These are phyloP conservation scores for Oncorhynchus masou DNA, from an alignment of 2,113 vertebrate species.

Conservation along the genomic window DNA sequence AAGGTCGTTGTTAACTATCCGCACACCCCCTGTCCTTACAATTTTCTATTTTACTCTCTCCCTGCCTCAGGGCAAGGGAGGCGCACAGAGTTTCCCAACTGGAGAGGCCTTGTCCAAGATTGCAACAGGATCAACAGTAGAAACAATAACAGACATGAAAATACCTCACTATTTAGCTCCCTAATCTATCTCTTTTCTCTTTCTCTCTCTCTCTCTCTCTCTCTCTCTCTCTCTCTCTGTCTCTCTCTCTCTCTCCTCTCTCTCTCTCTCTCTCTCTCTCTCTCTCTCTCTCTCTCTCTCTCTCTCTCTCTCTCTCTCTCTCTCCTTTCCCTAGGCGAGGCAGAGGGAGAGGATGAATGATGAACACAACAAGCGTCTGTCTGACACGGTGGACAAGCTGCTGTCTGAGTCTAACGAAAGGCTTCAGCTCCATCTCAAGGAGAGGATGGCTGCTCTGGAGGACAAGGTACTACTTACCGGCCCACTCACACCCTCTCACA, in stretches of 20 bases:
- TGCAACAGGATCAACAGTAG: too few species aligned
- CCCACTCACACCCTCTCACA: not conserved
- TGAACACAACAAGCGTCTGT: conserved; percentile 90
- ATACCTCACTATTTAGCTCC: too few species aligned
- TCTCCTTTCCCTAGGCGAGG: conserved; percentile 73
- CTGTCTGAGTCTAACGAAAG: conserved; percentile 91
- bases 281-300: not conserved
- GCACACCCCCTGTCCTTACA: conserved; percentile 2
- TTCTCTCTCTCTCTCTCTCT: not conserved
- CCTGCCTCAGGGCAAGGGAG: conserved; percentile 73
- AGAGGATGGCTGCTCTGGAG: conserved; percentile 90
- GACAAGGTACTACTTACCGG: conserved; percentile 78
- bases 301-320: not conserved
- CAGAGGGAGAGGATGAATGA: conserved; percentile 94
- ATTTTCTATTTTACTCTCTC: not conserved
- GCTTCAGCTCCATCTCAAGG: conserved; percentile 90
- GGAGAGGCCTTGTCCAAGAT: too few species aligned
- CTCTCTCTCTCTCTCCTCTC: not conserved
- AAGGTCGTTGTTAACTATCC: conserved; percentile 40
- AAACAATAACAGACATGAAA: too few species aligned
- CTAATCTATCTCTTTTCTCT: not conserved
- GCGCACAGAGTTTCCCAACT: conserved; percentile 74
- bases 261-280: not conserved
- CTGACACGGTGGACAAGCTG: conserved; percentile 90
- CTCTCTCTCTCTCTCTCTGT: not conserved